Base-by-base conservation (phyloP, 2,888 invertebrate genomes). In the Drosophila demipolita region DNA sequence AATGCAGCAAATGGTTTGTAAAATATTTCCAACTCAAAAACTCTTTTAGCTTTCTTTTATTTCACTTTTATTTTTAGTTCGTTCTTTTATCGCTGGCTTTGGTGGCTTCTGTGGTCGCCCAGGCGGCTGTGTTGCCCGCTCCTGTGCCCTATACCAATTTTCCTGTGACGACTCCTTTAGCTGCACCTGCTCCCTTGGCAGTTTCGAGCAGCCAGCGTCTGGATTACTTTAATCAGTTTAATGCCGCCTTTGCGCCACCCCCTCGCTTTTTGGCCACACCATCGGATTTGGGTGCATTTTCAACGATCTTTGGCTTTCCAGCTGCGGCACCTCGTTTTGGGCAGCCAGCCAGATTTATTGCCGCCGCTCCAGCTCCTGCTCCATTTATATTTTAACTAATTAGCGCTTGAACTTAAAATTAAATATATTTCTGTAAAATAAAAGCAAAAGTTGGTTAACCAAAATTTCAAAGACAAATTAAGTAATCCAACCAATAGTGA, bases 191-290 rank as follows among this genome's bases (percentile, higher is more conserved):
- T 15, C 91, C 90, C 0, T 20, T 89, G 68, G 78, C 89, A 33
- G 45, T 85, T 33, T 81, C 82, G 23, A 79, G 89, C 50, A 91
- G 90, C 48, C 91, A 91, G 15, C 89, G 91, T 9, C 68, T 91
- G 73, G 90, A 91, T 62, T 80, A 89, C 62, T 82, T 82, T 11
- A 90, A 91, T 57, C 90, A 84, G 57, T 84, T 84, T 32, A 90
- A 90, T 78, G 82, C 90, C 15, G 89, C 90, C 26, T 77, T 77
- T 58, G 71, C 75, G 0, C 73, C 87, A 17, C 45, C 87, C 0
- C 86, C 78, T 12, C 80, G 88, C 7, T 26, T 87, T 4, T 35
- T 89, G 33, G 66, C 83, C 50, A 60, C 75, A 11, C 81, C 82
- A 0, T 42, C 67, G 0, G 81, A 67, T 1, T 45, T 79, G 17